Percentiles rank a stretch among this genome's conserved stretches.
phyloP scores from a whole-genome alignment of 2,113 vertebrate genomes.

The Megaceryle maxima region DNA sequence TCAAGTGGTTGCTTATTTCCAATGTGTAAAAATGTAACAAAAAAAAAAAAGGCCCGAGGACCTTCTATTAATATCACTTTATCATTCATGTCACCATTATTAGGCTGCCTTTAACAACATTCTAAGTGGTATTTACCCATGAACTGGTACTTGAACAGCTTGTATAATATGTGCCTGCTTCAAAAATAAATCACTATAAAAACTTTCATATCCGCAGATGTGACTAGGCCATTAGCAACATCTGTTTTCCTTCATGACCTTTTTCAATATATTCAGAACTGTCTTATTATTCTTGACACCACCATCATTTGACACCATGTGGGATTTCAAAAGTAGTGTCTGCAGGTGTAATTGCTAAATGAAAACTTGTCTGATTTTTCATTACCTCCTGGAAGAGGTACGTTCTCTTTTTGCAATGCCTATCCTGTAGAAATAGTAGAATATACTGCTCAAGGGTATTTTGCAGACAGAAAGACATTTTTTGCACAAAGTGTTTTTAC shows the following conservation, averaged over 20 bases:
- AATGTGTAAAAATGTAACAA: not conserved
- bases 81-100: not conserved
- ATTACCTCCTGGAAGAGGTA: not conserved
- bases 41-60: not conserved
- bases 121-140: not conserved
- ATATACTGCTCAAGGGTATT: not conserved
- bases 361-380: conserved; percentile 10
- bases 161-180: not conserved
- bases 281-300: not conserved
- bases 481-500: not conserved
- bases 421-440: not conserved
- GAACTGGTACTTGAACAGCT: not conserved
- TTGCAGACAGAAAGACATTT: not conserved
- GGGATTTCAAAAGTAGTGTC: not conserved
- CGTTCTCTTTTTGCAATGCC: not conserved
- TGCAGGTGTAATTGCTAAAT: not conserved
- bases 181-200: conserved; percentile 7
- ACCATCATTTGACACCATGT: not conserved
- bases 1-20: not conserved
- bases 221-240: not conserved
- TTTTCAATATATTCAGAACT: not conserved
- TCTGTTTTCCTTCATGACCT: not conserved
- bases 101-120: not conserved
- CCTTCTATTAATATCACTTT: not conserved
- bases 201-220: not conserved